Evolutionary conservation across 2,888 invertebrate genomes (phyloP).

Genomic region (Stenodera caucasica): DNA sequence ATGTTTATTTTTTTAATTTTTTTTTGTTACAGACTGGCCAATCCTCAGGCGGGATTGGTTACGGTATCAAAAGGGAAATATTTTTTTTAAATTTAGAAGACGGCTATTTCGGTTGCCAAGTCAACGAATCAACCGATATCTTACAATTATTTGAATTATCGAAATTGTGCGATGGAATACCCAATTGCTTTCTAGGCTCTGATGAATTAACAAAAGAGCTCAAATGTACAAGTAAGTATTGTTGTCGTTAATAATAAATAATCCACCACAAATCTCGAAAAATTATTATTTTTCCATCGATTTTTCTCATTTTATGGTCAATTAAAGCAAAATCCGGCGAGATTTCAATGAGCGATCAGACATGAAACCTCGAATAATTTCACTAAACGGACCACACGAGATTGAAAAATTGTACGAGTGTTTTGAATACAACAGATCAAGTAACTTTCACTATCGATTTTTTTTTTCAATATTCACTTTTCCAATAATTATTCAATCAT

Average conservation of each 20-base stretch:
- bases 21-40: constrained; percentile 69
- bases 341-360: too few relatives aligned
- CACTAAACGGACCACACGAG: too few relatives aligned
- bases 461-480: too few relatives aligned
- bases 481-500: too few relatives aligned
- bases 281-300: too few relatives aligned
- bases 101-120: constrained; percentile 97
- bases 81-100: constrained; percentile 97
- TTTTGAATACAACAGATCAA: too few relatives aligned
- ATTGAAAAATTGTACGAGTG: too few relatives aligned
- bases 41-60: constrained; percentile 78
- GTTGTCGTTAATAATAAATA: neutral
- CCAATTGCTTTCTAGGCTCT: constrained; percentile 89
- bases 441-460: too few relatives aligned
- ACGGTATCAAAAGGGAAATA: constrained; percentile 86
- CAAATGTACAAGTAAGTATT: constrained; percentile 86
- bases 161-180: constrained; percentile 88
- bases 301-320: too few relatives aligned
- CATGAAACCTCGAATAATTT: too few relatives aligned
- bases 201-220: constrained; percentile 88
- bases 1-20: constrained; percentile 29
- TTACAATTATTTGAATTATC: constrained; percentile 94
- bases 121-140: constrained; percentile 93
- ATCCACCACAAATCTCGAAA: too few relatives aligned
- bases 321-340: too few relatives aligned